Conservation (phyloP, 2,113 vertebrate genomes). For the Saccopteryx leptura region DNA sequence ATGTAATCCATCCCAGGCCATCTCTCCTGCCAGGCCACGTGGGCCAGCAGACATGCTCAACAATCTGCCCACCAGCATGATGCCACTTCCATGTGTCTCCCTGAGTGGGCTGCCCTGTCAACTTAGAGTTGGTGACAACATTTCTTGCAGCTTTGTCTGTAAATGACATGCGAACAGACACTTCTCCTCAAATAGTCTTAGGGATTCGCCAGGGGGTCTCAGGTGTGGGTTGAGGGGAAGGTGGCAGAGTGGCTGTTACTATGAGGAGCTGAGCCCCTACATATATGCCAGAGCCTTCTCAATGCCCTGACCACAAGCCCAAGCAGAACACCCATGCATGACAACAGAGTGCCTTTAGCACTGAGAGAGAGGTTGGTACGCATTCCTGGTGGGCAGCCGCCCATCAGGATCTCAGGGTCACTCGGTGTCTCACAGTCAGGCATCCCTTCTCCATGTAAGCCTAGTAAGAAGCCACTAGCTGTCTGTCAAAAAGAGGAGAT, state of each 20-base stretch:
- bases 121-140: too few species aligned
- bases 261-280: background rate
- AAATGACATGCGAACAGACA: fast-evolving
- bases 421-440: background rate
- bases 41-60: background rate
- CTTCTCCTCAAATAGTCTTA: background rate
- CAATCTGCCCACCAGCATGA: background rate
- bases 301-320: background rate
- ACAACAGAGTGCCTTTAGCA: too few species aligned
- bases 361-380: background rate
- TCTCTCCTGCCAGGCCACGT: background rate
- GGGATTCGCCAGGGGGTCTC: fast-evolving
- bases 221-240: background rate
- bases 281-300: background rate
- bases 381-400: too few species aligned
- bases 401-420: background rate
- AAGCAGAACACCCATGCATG: fast-evolving
- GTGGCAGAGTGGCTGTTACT: too few species aligned
- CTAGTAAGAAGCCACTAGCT: too few species aligned
- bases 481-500: background rate
- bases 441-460: fast-evolving
- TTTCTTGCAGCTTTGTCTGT: background rate
- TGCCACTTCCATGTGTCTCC: background rate
- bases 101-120: background rate
- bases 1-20: background rate